Base-by-base conservation (phyloP, 2,113 vertebrate species). In the Colinus virginianus region DNA sequence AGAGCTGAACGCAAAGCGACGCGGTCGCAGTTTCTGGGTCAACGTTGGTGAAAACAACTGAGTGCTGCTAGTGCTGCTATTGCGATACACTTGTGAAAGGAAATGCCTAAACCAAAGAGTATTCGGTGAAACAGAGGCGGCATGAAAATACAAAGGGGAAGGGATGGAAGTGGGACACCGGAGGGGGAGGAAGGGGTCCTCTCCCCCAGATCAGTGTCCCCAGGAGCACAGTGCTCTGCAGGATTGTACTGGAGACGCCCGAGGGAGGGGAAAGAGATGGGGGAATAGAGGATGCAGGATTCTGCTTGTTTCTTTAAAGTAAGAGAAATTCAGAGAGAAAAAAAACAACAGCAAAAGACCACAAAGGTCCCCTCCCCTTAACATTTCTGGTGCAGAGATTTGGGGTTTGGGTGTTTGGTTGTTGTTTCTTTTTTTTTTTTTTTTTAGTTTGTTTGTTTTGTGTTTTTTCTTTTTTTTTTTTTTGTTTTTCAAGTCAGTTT, bases 91-190 rank as follows among this genome's bases (percentile, higher is more conserved):
- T 77, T 94, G 96, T 55, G 80, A 91, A 85, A 96, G 96, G 95
- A 96, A 97, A 94, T 78, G 70, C 91, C 87, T 55, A 98, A 97
- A 98, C 98, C 98, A 98, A 98, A 98, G 98, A 98, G 98, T 96
- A 95, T 98, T 97, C 95, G 71, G 93, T 94, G 95, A 88, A 83
- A 93, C 25, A 36, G 95, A 87, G 88, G 82, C 92, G 38, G 96
- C 93, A 21, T 13, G 88, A 61, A 91, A 95, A 93, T 2, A 0
- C 48, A 4, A 2, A 2, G 78, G 88, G 90, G 67, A 79, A 63
- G 64, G 88, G 95, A 63, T 51, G 90, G 93, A n/a, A 34, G 38
- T 32, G 69, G 84, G 89, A 77, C 18, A 87, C 51, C 75, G 87
- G 87, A 7, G 17, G 3, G 1, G 87, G 63, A 93, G 51, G 36